These are phyloP conservation scores for Orientallactaga bullata DNA, from an alignment of 2,113 vertebrate genomes.

Conservation along the genomic window DNA sequence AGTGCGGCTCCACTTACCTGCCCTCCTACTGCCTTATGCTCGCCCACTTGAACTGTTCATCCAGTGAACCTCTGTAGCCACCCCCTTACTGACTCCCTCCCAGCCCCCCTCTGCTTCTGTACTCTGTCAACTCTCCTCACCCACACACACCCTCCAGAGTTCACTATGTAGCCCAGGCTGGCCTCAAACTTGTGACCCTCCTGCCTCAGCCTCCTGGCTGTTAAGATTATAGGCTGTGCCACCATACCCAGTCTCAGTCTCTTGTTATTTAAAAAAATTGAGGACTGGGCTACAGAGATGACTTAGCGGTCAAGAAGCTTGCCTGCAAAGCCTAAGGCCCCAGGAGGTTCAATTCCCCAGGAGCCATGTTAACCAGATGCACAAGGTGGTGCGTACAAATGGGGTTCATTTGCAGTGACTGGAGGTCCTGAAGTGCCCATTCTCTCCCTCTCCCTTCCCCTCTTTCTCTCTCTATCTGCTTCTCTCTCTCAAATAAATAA, in stretches of 20 bases:
- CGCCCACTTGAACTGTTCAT: background rate
- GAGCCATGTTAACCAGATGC: background rate
- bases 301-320: no score
- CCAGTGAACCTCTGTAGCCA: no score
- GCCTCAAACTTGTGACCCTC: background rate
- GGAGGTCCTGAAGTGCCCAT: no score
- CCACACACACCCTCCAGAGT: background rate
- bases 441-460: no score
- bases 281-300: no score
- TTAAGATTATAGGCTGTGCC: background rate
- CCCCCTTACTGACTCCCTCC: background rate
- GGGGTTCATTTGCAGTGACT: no score
- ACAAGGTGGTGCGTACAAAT: no score
- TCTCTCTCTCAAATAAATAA: no score
- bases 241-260: background rate
- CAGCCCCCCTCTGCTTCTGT: background rate
- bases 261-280: background rate
- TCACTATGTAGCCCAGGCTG: background rate
- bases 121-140: background rate
- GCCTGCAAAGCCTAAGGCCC: no score
- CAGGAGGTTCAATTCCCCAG: no score
- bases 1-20: background rate
- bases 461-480: no score
- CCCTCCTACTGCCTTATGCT: background rate
- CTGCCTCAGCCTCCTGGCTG: background rate